These are phyloP conservation scores for Xiphophorus hellerii DNA, from an alignment of 2,113 vertebrate species.

Conservation along the genomic window DNA sequence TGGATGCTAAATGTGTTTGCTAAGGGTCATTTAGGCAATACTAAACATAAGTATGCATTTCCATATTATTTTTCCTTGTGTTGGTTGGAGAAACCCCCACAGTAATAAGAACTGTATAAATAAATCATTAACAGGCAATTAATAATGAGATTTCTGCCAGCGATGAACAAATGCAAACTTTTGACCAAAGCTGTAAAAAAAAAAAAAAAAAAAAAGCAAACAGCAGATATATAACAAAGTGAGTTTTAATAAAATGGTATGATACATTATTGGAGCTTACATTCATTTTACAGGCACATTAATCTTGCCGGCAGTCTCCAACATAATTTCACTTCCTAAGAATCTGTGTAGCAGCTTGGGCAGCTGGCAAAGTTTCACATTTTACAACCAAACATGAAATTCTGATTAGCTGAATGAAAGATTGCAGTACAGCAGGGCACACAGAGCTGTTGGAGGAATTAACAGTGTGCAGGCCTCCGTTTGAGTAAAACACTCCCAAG, in stretches of 20 bases:
- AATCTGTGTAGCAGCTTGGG: conserved; percentile 31
- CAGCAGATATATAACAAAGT: conserved; percentile 64
- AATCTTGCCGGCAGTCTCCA: conserved; percentile 26
- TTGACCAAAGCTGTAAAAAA: neutral
- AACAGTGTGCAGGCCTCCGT: conserved; percentile 24
- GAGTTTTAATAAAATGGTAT: conserved; percentile 75
- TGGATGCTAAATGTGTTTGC: no score
- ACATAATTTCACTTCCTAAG: conserved; percentile 16
- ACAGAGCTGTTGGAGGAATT: conserved; percentile 15
- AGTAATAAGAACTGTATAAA: neutral
- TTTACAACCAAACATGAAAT: conserved; percentile 28
- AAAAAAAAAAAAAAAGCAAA: conserved; percentile 7
- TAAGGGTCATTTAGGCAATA: no score
- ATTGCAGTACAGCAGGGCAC: conserved; percentile 38
- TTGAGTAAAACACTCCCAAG: conserved; percentile 26
- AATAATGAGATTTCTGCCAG: neutral
- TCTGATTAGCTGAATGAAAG: conserved; percentile 27
- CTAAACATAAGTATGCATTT: no score
- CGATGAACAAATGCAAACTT: neutral
- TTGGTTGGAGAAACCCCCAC: no score
- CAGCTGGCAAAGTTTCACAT: conserved; percentile 38
- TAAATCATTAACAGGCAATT: neutral
- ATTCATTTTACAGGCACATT: conserved; percentile 49
- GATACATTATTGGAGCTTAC: conserved; percentile 63
- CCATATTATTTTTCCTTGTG: no score